Conservation (phyloP, 2,113 vertebrate species). For the Vicugna pacos region DNA sequence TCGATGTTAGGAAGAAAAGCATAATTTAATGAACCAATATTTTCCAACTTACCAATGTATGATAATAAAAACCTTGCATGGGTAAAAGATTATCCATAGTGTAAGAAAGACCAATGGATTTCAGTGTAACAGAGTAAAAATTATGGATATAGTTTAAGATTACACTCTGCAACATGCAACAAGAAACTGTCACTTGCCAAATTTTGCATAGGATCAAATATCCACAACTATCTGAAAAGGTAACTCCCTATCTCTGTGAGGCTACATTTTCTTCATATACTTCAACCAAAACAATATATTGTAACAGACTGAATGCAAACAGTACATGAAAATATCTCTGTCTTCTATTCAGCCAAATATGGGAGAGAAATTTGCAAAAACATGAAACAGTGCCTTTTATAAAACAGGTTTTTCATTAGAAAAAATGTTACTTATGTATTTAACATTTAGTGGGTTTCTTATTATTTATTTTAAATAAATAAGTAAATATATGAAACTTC, state of each 20-base stretch:
- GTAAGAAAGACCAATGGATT: not conserved
- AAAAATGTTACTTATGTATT: not conserved
- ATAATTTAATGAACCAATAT: not conserved
- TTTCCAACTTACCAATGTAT: not conserved
- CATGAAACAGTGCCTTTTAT: not conserved
- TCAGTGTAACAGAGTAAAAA: not conserved
- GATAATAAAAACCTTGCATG: not conserved
- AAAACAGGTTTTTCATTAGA: not conserved
- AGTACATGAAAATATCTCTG: not conserved
- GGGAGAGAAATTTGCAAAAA: slow-evolving; percentile 1
- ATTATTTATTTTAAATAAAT: not conserved
- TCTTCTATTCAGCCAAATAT: not conserved
- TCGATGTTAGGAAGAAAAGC: not conserved
- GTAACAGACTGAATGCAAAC: not conserved
- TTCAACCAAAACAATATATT: not conserved
- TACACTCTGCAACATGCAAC: not conserved
- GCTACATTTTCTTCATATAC: not conserved
- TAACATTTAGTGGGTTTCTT: not conserved
- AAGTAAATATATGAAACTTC: not conserved
- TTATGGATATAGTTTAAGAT: not conserved
- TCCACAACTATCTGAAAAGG: not conserved
- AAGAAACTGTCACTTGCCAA: not conserved
- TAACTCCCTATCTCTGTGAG: not conserved
- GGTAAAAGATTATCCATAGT: not conserved
- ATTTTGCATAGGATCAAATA: not conserved